Evolutionary conservation across 2,888 invertebrate species (phyloP), one percentile per base, ranked within the genome.

Genomic region (Cryptus viduatorius): DNA sequence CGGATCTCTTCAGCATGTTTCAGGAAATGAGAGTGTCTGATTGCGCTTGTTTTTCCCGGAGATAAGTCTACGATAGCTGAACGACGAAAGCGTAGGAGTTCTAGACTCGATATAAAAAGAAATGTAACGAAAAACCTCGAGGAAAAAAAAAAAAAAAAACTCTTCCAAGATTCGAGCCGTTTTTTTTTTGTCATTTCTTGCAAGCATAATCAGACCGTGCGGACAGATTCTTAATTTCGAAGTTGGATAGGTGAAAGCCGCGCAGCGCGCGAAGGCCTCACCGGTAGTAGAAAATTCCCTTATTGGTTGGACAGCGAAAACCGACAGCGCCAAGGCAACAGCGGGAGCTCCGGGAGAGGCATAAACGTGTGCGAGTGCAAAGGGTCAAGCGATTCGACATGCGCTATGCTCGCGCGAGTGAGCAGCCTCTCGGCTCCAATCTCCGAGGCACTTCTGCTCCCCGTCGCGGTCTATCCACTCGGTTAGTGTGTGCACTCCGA

Each of bases 301-400:
- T 78, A 64, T 48, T 42, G 65, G 53, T 67, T 76, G 75, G 16
- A 65, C 50, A 42, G 75, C 64, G 14, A 14, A 50, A 53, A 53
- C 44, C 42, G 12, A 29, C 76, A 50, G 19, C 44, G 1, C 12
- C 59, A 72, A 14, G 61, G 61, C 61, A 75, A 75, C 82, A 76
- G 50, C 82, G 61, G 84, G 71, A 85, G 82, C 84, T 82, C 65
- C 67, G 71, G 82, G 64, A 79, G 7, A 61, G 84, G 75, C 44
- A 79, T 73, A 79, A 80, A 85, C 84, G 83, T 84, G 85, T 75
- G 82, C 84, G 84, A 86, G 87, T 85, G 87, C 86, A 86, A 87
- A 84, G 87, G 87, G 87, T 87, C 87, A 87, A 82, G 68, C 86
- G 84, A 86, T 87, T 87, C 86, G 86, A 86, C 87, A 85, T 82